Evolutionary conservation across 1,140 invertebrate species (phyloP).

Genomic region (Phymastichus coffea): DNA sequence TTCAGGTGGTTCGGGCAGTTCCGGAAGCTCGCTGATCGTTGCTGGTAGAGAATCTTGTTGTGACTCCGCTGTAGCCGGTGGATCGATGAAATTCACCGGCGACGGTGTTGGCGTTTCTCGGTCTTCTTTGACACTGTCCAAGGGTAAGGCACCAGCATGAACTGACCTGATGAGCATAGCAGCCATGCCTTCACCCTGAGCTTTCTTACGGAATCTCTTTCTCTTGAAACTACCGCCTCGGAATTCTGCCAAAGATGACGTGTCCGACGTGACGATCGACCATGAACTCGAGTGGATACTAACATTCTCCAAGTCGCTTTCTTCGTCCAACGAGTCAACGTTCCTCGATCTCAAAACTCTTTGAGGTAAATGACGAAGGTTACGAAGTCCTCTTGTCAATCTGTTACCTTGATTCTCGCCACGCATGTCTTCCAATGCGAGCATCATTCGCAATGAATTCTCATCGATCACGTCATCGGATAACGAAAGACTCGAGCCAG

Average conservation of each 20-base stretch:
- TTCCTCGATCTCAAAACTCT: constrained; percentile 55
- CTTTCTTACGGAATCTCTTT: constrained; percentile 58
- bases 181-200: constrained; percentile 61
- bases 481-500: constrained; percentile 37
- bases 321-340: constrained; percentile 47
- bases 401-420: constrained; percentile 53
- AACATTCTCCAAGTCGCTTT: constrained; percentile 39
- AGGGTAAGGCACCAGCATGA: constrained; percentile 55
- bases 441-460: constrained; percentile 49
- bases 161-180: constrained; percentile 66
- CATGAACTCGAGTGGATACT: constrained; percentile 39
- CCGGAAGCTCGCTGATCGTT: neutral
- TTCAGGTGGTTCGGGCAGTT: neutral
- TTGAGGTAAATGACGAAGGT: constrained; percentile 59
- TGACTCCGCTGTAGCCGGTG: neutral
- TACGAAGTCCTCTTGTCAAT: constrained; percentile 58
- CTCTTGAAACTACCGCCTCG: constrained; percentile 27
- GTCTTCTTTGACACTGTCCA: constrained; percentile 61
- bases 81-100: constrained; percentile 39
- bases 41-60: neutral
- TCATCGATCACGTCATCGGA: constrained; percentile 45
- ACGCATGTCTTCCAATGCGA: constrained; percentile 61
- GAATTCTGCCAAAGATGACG: constrained; percentile 27
- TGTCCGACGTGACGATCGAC: constrained; percentile 39
- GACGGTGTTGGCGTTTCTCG: constrained; percentile 53